phyloP scores from a whole-genome alignment of 2,888 invertebrate genomes.

The Leucoptera coffeella region DNA sequence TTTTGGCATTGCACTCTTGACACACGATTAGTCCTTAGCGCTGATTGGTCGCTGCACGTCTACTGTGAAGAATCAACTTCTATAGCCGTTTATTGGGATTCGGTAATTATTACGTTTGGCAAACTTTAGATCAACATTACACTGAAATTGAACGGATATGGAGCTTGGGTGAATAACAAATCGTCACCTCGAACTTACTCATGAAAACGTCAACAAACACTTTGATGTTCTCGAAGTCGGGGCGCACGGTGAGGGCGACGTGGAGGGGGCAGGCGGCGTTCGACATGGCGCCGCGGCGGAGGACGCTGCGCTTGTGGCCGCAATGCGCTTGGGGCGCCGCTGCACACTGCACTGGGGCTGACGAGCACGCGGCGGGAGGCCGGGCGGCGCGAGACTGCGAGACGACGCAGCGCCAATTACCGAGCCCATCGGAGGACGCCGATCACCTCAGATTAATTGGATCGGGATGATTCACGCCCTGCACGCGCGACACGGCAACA shows the following conservation, averaged over 20 bases:
- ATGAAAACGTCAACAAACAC: constrained; percentile 49
- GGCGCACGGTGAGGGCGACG: constrained; percentile 42
- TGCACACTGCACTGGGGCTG: not conserved
- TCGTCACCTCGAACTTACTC: constrained; percentile 22
- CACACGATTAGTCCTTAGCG: constrained; percentile 47
- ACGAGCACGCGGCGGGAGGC: constrained; percentile 31
- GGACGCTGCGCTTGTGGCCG: not conserved
- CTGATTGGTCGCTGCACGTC: too few relatives aligned
- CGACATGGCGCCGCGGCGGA: constrained; percentile 32
- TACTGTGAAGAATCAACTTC: too few relatives aligned
- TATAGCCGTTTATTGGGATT: too few relatives aligned
- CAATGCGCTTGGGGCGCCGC: not conserved
- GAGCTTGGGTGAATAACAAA: constrained; percentile 7
- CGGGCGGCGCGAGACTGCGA: constrained; percentile 31
- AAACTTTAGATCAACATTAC: too few relatives aligned
- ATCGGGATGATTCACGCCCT: constrained; percentile 43
- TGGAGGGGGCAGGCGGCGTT: constrained; percentile 43
- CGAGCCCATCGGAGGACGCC: constrained; percentile 29
- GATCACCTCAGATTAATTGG: constrained; percentile 51
- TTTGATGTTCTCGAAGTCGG: constrained; percentile 33
- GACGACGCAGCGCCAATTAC: constrained; percentile 17
- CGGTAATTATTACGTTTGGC: too few relatives aligned
- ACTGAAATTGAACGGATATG: too few relatives aligned
- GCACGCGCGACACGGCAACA: constrained; percentile 13
- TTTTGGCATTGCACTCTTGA: constrained; percentile 44